Percentiles rank a stretch among this genome's conserved stretches.
phyloP scores from a whole-genome alignment of 2,113 vertebrate genomes.

The Astatotilapia flaviijosephi region DNA sequence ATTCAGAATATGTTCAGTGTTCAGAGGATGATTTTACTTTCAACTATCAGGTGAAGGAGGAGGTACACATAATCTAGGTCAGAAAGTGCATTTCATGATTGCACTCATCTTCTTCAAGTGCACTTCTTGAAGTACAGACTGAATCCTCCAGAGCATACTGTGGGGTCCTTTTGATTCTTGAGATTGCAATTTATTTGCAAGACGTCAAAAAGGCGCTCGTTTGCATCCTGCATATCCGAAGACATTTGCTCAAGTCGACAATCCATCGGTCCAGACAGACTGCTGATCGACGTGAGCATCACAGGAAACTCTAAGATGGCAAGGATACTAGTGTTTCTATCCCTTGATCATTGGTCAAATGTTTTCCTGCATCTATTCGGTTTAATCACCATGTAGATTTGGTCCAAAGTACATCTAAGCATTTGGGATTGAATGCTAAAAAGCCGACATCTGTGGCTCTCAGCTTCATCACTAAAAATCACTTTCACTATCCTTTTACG shows the following conservation, averaged over 20 bases:
- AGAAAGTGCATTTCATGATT: not conserved
- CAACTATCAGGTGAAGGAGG: not conserved
- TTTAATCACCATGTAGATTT: not conserved
- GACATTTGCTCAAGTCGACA: not conserved
- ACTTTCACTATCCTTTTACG: not conserved
- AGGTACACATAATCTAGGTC: not conserved
- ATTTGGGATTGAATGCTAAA: not conserved
- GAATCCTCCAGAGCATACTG: not conserved
- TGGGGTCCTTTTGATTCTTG: not conserved
- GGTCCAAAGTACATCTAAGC: not conserved
- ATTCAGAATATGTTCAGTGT: not conserved
- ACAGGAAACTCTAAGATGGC: not conserved
- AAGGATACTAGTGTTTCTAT: not conserved
- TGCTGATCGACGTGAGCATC: not conserved
- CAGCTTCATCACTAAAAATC: not conserved
- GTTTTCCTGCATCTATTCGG: not conserved
- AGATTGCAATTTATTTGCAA: not conserved
- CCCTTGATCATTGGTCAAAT: not conserved
- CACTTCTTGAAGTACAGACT: not conserved
- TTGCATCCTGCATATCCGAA: not conserved
- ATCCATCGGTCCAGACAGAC: not conserved
- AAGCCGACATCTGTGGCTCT: not conserved
- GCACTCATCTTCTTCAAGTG: not conserved
- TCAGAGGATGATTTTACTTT: not conserved
- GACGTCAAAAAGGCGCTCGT: not conserved